Base-by-base conservation (phyloP, 2,888 invertebrate genomes). In the Druceiella hillmani region DNA sequence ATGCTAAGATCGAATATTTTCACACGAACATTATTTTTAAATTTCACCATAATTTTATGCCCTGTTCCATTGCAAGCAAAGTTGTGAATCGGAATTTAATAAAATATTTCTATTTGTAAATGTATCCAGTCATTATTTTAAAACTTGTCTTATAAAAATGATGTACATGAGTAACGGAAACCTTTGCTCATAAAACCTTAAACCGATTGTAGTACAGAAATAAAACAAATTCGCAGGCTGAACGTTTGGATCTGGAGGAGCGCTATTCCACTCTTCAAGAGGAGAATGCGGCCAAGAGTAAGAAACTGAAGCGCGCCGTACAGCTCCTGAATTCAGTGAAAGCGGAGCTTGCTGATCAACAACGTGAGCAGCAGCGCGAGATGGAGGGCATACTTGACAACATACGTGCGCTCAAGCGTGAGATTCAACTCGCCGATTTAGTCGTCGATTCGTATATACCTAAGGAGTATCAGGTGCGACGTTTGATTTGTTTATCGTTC, bases 351-450 rank as follows among this genome's bases (percentile, higher is more conserved):
- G 83, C 84, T 0, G 90, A 91, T 63, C 81, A 89, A 51, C 89
- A 93, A 57, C 79, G 91, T 45, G 98, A 99, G 54, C 94, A 97
- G 58, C 95, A 97, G 68, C 68, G 95, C 26, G 97, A 98, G 69
- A 93, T 94, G 82, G 98, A 98, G 62, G 91, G 91, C 2, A 79
- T 98, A 11, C 70, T 95, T 49, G 97, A 99, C 60, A 92, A 89
- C 51, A 88, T 97, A 32, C 72, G 97, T 9, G 87, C 92, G 37
- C 75, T 98, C 35, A 85, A 87, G 39, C 72, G 93, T 37, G 98
- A 99, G 64, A 74, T 95, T 27, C 88, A 92, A 43, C 73, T 97
- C 2, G 91, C 95, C 33, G 90, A 91, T 60, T 66, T 92, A 4
- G 85, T 98, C 50, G 80, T 98, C 22, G 90, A 94, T 58, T 83